A percentile compares a stretch with the other conserved stretches of the same genome.
phyloP scores from a whole-genome alignment of 92 coral and sea anemone genomes.

The Porites evermanni region DNA sequence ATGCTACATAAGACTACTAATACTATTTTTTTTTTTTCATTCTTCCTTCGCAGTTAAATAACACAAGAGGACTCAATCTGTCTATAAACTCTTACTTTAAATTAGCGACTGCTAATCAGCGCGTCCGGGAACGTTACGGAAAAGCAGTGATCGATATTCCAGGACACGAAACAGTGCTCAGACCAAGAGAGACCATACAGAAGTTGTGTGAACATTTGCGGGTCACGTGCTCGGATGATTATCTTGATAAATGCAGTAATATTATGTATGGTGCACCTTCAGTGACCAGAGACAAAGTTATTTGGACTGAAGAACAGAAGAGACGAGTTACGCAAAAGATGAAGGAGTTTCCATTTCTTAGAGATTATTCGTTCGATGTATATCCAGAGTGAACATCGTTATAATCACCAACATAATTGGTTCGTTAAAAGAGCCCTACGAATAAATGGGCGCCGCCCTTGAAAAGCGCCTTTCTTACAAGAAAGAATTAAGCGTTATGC shows the following conservation, averaged over 20 bases:
- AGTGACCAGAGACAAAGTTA: not conserved
- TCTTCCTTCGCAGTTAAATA: not conserved
- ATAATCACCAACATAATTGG: too few relatives aligned
- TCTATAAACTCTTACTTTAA: not conserved
- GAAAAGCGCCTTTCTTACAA: too few relatives aligned
- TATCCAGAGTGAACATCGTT: not conserved
- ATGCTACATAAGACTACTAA: not conserved
- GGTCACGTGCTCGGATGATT: slow-evolving; percentile 6
- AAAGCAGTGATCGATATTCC: slow-evolving; percentile 7
- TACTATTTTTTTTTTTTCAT: not conserved
- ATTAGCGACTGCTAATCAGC: not conserved
- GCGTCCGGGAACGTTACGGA: slow-evolving; percentile 4
- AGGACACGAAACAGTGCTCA: slow-evolving; percentile 6
- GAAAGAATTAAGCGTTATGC: too few relatives aligned
- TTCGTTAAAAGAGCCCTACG: too few relatives aligned
- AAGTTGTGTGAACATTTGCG: not conserved
- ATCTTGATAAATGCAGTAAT: slow-evolving; percentile 3
- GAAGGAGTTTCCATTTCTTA: not conserved
- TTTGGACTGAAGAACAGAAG: slow-evolving; percentile 19
- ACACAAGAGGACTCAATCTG: not conserved
- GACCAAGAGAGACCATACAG: not conserved
- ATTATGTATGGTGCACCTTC: slow-evolving; percentile 19
- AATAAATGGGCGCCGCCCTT: too few relatives aligned
- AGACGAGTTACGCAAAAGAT: not conserved
- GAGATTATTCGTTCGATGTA: slow-evolving; percentile 6